A percentile compares a stretch with the other conserved stretches of the same genome.
These are phyloP conservation scores for Eupithecia subumbrata DNA, from an alignment of 2,888 invertebrate species.

Conservation along the genomic window DNA sequence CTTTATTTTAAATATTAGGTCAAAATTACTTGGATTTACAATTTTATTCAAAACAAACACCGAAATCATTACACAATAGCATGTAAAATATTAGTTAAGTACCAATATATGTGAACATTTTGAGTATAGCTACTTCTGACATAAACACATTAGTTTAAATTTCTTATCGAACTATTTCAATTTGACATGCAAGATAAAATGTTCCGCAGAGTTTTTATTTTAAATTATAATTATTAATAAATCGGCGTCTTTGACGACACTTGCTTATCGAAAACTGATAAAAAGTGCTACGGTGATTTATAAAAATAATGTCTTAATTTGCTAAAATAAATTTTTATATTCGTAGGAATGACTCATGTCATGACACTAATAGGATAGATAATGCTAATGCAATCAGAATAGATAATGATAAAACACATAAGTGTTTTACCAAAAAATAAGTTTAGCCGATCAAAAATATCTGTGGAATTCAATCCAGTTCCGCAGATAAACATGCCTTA, in stretches of 20 bases:
- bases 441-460: neutral
- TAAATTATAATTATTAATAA: conserved; percentile 15
- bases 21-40: no score
- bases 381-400: neutral
- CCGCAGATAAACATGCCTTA: no score
- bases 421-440: neutral
- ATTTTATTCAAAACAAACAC: no score
- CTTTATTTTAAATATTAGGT: no score
- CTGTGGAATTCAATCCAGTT: no score
- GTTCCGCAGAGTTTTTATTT: conserved; percentile 45
- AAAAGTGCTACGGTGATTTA: conserved; percentile 55
- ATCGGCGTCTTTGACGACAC: conserved; percentile 53
- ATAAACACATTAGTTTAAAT: neutral
- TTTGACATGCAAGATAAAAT: conserved; percentile 70
- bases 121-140: conserved; percentile 4
- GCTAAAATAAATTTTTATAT: conserved; percentile 60
- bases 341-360: conserved; percentile 36
- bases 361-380: conserved; percentile 33
- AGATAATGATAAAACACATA: neutral
- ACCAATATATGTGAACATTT: conserved; percentile 2
- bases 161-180: conserved; percentile 67
- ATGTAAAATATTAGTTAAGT: neutral
- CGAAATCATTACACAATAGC: no score
- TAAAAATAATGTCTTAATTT: conserved; percentile 64
- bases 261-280: conserved; percentile 52